These are phyloP conservation scores for Corythornis madagascariensis DNA, from an alignment of 2,113 vertebrate genomes.

Conservation along the genomic window DNA sequence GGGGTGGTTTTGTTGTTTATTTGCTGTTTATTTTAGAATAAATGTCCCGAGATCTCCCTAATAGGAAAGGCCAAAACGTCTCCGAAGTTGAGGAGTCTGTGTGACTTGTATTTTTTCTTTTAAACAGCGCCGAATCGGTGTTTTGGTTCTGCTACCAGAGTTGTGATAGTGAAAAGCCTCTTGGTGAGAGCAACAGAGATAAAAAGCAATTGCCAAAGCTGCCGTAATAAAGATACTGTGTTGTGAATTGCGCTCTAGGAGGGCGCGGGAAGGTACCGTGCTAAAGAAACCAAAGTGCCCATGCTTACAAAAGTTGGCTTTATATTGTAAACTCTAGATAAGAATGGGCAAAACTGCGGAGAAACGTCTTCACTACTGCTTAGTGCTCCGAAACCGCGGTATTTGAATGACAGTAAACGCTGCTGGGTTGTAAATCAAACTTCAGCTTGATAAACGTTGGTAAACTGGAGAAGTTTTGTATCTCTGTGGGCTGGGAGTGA, in stretches of 20 bases:
- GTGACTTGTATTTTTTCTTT: neutral
- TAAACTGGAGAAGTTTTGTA: neutral
- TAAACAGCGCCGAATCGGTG: neutral
- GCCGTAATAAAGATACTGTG: neutral
- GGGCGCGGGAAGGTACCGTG: neutral
- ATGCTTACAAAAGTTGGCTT: neutral
- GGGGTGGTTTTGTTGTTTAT: neutral
- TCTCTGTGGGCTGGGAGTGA: neutral
- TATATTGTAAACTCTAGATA: neutral
- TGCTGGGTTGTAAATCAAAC: neutral
- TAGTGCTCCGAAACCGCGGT: neutral
- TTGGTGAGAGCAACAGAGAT: neutral
- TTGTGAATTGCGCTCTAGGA: neutral
- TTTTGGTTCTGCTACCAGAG: neutral
- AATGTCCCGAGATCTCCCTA: accelerated
- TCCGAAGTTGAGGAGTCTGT: too few relatives aligned
- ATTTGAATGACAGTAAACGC: neutral
- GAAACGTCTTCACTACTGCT: neutral
- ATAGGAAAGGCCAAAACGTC: too few relatives aligned
- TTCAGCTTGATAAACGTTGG: neutral
- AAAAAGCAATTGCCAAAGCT: neutral
- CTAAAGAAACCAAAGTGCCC: neutral
- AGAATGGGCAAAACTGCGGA: neutral
- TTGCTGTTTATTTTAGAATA: too few relatives aligned
- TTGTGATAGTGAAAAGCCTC: neutral